phyloP scores from a whole-genome alignment of 2,797 vertebrate species.

The Chrysocyon brachyurus region DNA sequence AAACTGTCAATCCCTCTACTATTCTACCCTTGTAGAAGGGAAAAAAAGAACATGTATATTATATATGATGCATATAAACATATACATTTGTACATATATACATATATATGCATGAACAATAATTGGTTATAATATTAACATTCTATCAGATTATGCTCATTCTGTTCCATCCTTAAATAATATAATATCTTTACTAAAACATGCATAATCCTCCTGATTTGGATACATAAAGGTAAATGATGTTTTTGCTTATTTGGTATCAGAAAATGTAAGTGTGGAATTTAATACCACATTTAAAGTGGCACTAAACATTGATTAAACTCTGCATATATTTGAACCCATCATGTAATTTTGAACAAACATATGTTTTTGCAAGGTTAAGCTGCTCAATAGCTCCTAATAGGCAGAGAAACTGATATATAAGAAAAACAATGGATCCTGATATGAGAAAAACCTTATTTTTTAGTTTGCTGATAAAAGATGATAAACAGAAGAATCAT shows the following conservation, averaged over 20 bases:
- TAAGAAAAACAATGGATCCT: neutral
- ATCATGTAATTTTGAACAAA: slow-evolving; percentile 21
- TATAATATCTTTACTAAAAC: slow-evolving; percentile 1
- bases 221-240: neutral
- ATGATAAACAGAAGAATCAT: slow-evolving; percentile 13
- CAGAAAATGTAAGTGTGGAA: neutral
- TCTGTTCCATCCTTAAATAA: slow-evolving; percentile 36
- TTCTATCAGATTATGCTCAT: neutral
- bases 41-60: neutral
- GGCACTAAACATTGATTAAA: neutral
- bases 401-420: neutral
- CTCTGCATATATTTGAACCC: neutral
- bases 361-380: slow-evolving; percentile 24
- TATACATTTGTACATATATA: neutral
- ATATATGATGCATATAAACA: neutral
- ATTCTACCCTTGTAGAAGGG: neutral
- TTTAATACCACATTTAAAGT: slow-evolving; percentile 23
- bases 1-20: neutral
- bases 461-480: slow-evolving; percentile 19
- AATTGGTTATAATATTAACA: neutral
- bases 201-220: neutral
- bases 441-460: neutral
- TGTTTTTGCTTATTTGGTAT: neutral
- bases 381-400: neutral
- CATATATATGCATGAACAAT: neutral